phyloP scores from a whole-genome alignment of 2,888 invertebrate species.

The Creontiades dilutus region DNA sequence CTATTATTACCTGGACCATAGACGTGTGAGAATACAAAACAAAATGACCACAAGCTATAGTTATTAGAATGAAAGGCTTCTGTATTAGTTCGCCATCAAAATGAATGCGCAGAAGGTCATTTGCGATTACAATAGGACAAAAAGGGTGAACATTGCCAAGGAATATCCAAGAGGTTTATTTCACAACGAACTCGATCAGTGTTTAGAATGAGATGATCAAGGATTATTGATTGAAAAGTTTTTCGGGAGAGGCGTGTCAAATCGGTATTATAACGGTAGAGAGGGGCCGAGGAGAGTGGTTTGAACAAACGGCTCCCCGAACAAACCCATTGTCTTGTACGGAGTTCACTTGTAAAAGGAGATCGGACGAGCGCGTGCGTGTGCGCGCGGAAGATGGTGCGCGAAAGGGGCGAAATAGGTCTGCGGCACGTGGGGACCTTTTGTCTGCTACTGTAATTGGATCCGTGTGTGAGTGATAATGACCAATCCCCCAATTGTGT shows the following conservation, averaged over 20 bases:
- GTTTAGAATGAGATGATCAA: slow-evolving; percentile 50
- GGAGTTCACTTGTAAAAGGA: slow-evolving; percentile 1
- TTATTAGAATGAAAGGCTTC: slow-evolving; percentile 19
- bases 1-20: neutral
- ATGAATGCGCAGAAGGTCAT: slow-evolving; percentile 41
- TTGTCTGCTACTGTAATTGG: slow-evolving; percentile 54
- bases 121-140: slow-evolving; percentile 53
- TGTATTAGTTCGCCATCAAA: neutral
- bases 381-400: slow-evolving; percentile 10
- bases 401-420: slow-evolving; percentile 26
- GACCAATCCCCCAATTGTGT: slow-evolving; percentile 38
- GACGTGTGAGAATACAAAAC: neutral
- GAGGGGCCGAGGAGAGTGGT: neutral
- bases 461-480: slow-evolving; percentile 62
- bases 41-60: slow-evolving; percentile 39
- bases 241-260: slow-evolving; percentile 51
- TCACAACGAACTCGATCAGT: slow-evolving; percentile 57
- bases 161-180: slow-evolving; percentile 50
- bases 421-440: slow-evolving; percentile 53
- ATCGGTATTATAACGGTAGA: slow-evolving; percentile 53
- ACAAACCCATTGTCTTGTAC: slow-evolving; percentile 60
- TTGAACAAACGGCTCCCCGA: slow-evolving; percentile 30
- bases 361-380: slow-evolving; percentile 19
- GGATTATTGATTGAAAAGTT: slow-evolving; percentile 65
- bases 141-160: slow-evolving; percentile 56